phyloP scores from a whole-genome alignment of 2,113 vertebrate species.

The Pelecanoides urinatrix region DNA sequence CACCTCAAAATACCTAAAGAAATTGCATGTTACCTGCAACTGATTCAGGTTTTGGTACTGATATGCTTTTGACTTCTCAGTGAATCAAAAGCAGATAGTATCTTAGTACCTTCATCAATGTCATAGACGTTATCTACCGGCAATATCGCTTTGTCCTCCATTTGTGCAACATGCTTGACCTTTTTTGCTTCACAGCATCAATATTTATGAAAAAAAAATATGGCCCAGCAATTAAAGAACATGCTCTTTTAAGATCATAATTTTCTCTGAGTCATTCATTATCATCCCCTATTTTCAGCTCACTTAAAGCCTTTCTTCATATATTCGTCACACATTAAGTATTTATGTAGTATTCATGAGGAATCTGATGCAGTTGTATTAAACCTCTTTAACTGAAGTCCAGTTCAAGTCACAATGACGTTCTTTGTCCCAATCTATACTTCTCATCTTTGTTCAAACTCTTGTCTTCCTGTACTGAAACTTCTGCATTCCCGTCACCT shows the following conservation, averaged over 20 bases:
- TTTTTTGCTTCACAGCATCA: not conserved
- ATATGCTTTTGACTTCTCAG: not conserved
- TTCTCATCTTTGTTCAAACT: not conserved
- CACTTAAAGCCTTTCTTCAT: not conserved
- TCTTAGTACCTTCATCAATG: not conserved
- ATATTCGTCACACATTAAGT: not conserved
- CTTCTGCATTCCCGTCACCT: not conserved
- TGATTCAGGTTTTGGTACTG: not conserved
- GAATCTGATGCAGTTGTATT: not conserved
- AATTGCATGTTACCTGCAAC: not conserved
- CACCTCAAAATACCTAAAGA: not conserved
- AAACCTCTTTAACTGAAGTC: not conserved
- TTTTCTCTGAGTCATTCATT: not conserved
- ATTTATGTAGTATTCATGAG: not conserved
- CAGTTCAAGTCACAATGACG: not conserved
- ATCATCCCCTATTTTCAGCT: not conserved
- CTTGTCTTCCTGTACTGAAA: not conserved
- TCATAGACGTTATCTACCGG: not conserved
- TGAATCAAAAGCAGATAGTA: not conserved
- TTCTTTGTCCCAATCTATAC: not conserved
- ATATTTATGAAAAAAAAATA: not conserved
- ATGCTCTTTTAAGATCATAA: not conserved
- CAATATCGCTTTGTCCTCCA: not conserved
- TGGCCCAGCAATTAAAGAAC: not conserved
- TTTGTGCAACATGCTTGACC: not conserved